Conservation (phyloP, 2,797 vertebrate genomes). For the Octomys mimax region DNA sequence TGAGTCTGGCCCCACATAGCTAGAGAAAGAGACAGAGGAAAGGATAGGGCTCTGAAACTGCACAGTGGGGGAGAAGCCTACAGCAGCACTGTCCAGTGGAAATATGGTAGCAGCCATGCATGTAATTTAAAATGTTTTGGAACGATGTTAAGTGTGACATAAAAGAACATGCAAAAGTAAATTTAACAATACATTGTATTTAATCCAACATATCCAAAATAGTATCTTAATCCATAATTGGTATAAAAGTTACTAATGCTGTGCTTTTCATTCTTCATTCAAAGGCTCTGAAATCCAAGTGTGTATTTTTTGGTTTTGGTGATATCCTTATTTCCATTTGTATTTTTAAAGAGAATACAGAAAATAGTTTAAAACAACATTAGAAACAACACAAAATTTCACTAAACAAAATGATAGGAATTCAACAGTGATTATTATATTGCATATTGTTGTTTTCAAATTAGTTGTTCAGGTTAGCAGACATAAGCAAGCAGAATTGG, state of each 20-base stretch:
- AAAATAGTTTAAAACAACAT: no score
- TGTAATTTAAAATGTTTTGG: not conserved
- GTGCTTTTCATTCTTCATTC: slow-evolving; percentile 14
- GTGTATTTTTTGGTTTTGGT: not conserved
- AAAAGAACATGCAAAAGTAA: not conserved
- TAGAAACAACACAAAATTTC: no score
- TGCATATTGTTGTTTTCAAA: no score
- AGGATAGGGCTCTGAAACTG: not conserved
- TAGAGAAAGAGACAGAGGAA: not conserved
- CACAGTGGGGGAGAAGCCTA: not conserved
- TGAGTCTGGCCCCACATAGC: not conserved
- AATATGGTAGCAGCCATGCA: rapidly evolving
- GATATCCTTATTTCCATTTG: no score
- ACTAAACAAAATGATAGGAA: no score
- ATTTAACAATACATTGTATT: slow-evolving; percentile 16
- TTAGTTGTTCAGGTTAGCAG: no score
- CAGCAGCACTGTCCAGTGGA: not conserved
- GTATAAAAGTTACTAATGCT: slow-evolving; percentile 20
- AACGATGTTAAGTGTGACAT: not conserved
- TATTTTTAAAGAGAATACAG: no score
- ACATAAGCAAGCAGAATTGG: no score
- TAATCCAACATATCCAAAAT: not conserved
- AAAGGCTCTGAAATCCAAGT: not conserved
- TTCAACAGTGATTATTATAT: no score
- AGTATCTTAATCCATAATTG: not conserved